Evolutionary conservation across 2,888 invertebrate species (phyloP), one percentile per base, ranked within the genome.

Genomic region (Pemphredon lugubris): DNA sequence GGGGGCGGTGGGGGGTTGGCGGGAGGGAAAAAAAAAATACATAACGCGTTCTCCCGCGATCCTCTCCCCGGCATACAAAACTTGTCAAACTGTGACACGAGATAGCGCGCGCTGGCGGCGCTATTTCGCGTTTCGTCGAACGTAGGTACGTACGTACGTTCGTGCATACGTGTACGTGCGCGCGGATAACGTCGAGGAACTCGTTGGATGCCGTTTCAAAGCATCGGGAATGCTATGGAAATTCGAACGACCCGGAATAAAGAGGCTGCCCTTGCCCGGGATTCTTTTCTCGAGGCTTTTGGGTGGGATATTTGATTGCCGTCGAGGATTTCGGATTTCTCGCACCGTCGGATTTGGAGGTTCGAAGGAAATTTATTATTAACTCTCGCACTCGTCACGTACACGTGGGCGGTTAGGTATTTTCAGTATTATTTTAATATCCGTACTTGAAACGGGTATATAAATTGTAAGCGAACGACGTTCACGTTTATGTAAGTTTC

Each of bases 121-220:
- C 53, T 11, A 53, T 53, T 53, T n/a, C n/a, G 53, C 53, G 14
- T 39, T 39, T 23, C 37, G 11, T 53, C 53, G 53, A 34, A 13
- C 16, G 11, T 11, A 32, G 26, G 32, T 6, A 16, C 6, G 9
- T 3, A 14, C 14, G 26, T 14, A 26, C 30, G 23, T 9, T 13
- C 13, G 7, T 13, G 26, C 9, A 6, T 6, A 30, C 30, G 30
- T 30, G 11, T 4, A 34, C 1, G 34, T 26, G 26, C 26, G 26
- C 26, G 7, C n/a, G 7, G 34, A 14, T 40, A 40, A 5, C 39
- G 39, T 40, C 39, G 14, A 13, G 39, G 16, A 14, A 14, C 9
- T 4, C 39, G 4, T 13, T 11, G 34, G 39, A 40, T 16, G 16
- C 11, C 14, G 16, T 16, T n/a, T n/a, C n/a, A n/a, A n/a, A n/a